Base-by-base conservation (phyloP, 2,888 invertebrate species). In the Epirrita christyi region DNA sequence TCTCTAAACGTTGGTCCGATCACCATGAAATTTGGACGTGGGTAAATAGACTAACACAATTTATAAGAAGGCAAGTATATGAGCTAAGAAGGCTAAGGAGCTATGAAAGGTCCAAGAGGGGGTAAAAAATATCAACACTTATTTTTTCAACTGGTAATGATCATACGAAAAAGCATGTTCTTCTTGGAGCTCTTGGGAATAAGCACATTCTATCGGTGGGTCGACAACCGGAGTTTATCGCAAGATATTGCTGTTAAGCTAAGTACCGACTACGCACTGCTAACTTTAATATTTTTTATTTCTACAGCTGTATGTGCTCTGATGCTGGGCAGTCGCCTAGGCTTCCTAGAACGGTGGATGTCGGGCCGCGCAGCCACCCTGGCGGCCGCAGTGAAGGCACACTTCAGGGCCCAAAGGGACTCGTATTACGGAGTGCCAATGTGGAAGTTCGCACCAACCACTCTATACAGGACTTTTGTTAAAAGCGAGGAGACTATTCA, bases 401-500 rank as follows among this genome's bases (percentile, higher is more conserved):
- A 96, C 73, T 97, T 97, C 78, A 92, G 95, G 44, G 95, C 96
- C 0, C 95, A 95, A 64, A 92, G 97, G 54, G 97, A 97, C 77
- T 96, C 96, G 0, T 96, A 95, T 81, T 97, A 95, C 78, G 96
- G 97, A 0, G 93, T 96, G 36, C 96, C 97, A 0, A 82, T 96
- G 52, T 97, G 97, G 97, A 97, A 97, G 84, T 93, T 96, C 60
- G 93, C 95, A 11, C 94, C 95, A 0, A 96, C 97, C 0, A 86
- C 93, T 45, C 93, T 96, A 0, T 97, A 97, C 80, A 93, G 92
- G 50, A 93, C 94, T 4, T 94, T 97, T 63, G 94, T 93, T 10
- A 85, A 93, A 61, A 95, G 96, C 81, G 97, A 97, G 81, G 96
- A 97, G 72, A 93, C 93, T 53, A 96, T 97, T 78, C 97, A 97